phyloP scores from a whole-genome alignment of 1,140 invertebrate species.

The Bombyx mori region ASM3026992v2 NC_085124.1:15834001-15834500 shows the following conservation, averaged over 20 bases:
- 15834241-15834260: slow-evolving; percentile 12
- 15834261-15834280: slow-evolving; percentile 7
- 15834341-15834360: slow-evolving; percentile 10
- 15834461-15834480: too few species aligned
- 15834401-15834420: neutral
- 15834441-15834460: neutral
- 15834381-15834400: too few species aligned
- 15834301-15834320: slow-evolving; percentile 6
- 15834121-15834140: slow-evolving; percentile 1
- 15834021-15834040: neutral
- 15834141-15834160: neutral
- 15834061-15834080: neutral
- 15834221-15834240: slow-evolving; percentile 6
- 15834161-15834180: neutral
- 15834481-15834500: too few species aligned
- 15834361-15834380: neutral
- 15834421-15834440: neutral
- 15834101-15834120: slow-evolving; percentile 3
- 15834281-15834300: slow-evolving; percentile 9
- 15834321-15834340: slow-evolving; percentile 7
- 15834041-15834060: slow-evolving; percentile 2
- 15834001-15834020: neutral
- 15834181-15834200: neutral
- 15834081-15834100: slow-evolving; percentile 2
- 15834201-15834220: slow-evolving; percentile 5